Conservation (phyloP, 2,888 invertebrate species). For the Seira ritae region DNA sequence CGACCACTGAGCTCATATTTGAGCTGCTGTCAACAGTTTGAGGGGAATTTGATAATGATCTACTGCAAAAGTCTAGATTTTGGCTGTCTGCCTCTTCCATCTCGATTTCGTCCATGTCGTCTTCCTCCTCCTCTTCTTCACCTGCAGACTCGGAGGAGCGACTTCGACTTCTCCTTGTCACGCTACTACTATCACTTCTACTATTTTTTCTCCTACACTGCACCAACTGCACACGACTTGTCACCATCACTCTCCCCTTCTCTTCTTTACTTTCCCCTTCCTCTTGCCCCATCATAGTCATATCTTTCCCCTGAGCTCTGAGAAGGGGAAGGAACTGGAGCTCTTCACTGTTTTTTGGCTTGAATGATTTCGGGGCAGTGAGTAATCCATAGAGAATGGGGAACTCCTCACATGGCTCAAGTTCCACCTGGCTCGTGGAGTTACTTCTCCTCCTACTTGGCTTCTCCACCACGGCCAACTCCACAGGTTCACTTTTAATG, state of each 20-base stretch:
- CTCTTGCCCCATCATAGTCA: background rate
- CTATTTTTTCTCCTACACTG: background rate
- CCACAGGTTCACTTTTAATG: conserved; percentile 38
- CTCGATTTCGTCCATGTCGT: background rate
- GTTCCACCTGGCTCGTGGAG: conserved; percentile 40
- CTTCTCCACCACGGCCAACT: conserved; percentile 27
- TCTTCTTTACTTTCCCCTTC: background rate
- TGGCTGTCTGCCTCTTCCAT: conserved; percentile 54
- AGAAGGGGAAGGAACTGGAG: conserved; percentile 31
- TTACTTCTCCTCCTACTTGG: conserved; percentile 25
- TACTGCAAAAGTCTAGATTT: conserved; percentile 46
- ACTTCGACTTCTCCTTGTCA: background rate
- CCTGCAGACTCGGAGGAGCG: conserved; percentile 13
- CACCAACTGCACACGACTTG: conserved; percentile 41
- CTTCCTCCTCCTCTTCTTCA: conserved; percentile 24
- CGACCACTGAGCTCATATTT: conserved; percentile 41
- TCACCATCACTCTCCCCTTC: conserved; percentile 15
- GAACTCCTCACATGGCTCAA: conserved; percentile 68
- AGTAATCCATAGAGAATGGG: conserved; percentile 68
- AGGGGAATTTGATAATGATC: conserved; percentile 26
- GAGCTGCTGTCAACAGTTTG: conserved; percentile 46
- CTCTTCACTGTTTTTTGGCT: conserved; percentile 57
- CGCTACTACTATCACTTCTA: too few relatives aligned
- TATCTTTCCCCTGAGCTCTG: too few relatives aligned
- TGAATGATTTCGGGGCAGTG: conserved; percentile 64